Percentiles rank a stretch among this genome's conserved stretches.
phyloP scores from a whole-genome alignment of 2,888 invertebrate species.

The Ormyrus thymus region DNA sequence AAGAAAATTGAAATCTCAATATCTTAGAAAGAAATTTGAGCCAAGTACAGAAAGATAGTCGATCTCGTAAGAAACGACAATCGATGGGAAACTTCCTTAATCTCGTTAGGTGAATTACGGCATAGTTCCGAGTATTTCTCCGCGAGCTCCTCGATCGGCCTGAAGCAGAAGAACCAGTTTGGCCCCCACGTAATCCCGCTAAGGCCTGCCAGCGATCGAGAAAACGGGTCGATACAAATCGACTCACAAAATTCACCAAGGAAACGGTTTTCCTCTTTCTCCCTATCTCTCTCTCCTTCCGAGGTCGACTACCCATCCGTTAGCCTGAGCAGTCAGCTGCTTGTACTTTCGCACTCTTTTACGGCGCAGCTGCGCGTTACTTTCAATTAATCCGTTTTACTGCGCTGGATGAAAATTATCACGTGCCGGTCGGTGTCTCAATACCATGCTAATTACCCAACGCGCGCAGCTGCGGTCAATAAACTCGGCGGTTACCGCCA shows the following conservation, averaged over 20 bases:
- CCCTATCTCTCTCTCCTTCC: not conserved
- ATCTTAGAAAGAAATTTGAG: too few species aligned
- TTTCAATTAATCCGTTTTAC: slow-evolving; percentile 16
- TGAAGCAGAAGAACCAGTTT: slow-evolving; percentile 36
- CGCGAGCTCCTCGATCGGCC: too few species aligned
- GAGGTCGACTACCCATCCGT: slow-evolving; percentile 50
- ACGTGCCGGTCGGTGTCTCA: too few species aligned
- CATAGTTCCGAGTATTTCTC: too few species aligned
- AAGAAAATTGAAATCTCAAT: too few species aligned
- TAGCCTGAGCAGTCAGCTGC: slow-evolving; percentile 15
- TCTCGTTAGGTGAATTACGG: too few species aligned
- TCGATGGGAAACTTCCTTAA: too few species aligned
- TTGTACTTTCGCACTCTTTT: slow-evolving; percentile 10
- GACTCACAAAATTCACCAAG: slow-evolving; percentile 16
- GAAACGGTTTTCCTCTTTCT: slow-evolving; percentile 28
- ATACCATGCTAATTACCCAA: slow-evolving; percentile 13
- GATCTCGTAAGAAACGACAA: too few species aligned
- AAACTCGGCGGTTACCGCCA: too few species aligned
- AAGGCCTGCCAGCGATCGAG: slow-evolving; percentile 29
- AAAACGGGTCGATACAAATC: not conserved
- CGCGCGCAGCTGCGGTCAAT: not conserved
- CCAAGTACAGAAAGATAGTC: too few species aligned
- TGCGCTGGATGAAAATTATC: not conserved
- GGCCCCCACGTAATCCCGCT: not conserved
- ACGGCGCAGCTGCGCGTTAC: not conserved